Evolutionary conservation across 2,113 vertebrate species (phyloP), one percentile per base, ranked within the genome.

Genomic region (Ailuropoda melanoleuca): DNA sequence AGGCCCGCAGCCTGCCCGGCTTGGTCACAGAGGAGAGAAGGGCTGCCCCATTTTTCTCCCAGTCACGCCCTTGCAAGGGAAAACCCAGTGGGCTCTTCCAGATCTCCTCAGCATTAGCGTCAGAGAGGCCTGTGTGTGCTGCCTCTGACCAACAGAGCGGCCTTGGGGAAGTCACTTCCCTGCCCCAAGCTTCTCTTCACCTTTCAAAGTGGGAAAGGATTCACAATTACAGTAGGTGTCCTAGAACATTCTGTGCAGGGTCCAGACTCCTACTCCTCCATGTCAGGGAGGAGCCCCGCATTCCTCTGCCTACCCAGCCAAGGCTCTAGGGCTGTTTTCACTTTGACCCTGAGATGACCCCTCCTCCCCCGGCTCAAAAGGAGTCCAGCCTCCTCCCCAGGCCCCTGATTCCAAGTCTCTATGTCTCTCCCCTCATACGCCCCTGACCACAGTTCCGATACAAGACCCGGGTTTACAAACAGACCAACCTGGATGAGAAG

Each of bases 401-500:
- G 56, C 55, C 23, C 48, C 93, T 92, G 39, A 89, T 43, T 55
- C 62, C 21, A 13, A 55, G 39, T 74, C 53, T 95, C 37, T 85
- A 19, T 95, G 18, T 91, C 72, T 89, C 75, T 68, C 53, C 17
- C 10, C 3, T 10, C 8, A 15, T 56, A 31, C 2, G 1, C 26
- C 46, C 17, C 24, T 4, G 50, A 15, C 56, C 53, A 93, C 96
- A 99, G 99, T 99, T 99, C 98, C 99, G 99, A 26, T 99, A 99
- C 98, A 99, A 99, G 99, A 99, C 99, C 91, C 98, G 99, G 95
- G 99, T 99, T 72, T 99, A 99, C 98, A 99, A 99, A 77, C 99
- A 99, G 98, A 99, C 99, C 75, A 99, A 99, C 96, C 98, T 99
- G 81, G 99, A 99, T 97, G 99, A 99, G 98, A 99, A 99, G 96